Conservation (phyloP, 2,888 invertebrate genomes). For the Scaptomyza polygonia region DNA sequence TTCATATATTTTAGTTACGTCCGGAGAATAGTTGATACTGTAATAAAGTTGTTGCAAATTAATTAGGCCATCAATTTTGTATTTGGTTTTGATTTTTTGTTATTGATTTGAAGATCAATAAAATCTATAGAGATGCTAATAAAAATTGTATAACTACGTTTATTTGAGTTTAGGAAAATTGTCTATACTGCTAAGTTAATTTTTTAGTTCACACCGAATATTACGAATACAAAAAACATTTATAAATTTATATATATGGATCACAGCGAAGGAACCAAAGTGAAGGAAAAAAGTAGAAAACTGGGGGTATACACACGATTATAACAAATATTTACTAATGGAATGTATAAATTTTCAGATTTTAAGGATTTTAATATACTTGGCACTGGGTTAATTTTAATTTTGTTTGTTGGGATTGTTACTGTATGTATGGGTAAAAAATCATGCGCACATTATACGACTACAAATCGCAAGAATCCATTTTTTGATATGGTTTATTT, state of each 20-base stretch:
- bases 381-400: slow-evolving; percentile 39
- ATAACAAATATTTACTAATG: slow-evolving; percentile 42
- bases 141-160: slow-evolving; percentile 30
- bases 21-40: slow-evolving; percentile 89
- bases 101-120: slow-evolving; percentile 45
- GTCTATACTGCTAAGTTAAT: slow-evolving; percentile 23
- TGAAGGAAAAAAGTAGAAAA: slow-evolving; percentile 23
- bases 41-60: slow-evolving; percentile 85
- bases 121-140: slow-evolving; percentile 41
- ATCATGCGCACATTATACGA: slow-evolving; percentile 57
- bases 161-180: slow-evolving; percentile 15
- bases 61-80: slow-evolving; percentile 73
- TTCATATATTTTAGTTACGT: slow-evolving; percentile 85
- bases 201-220: slow-evolving; percentile 45
- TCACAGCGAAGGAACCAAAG: slow-evolving; percentile 27
- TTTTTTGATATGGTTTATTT: slow-evolving; percentile 12
- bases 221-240: slow-evolving; percentile 38
- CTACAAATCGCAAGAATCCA: slow-evolving; percentile 41
- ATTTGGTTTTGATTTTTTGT: slow-evolving; percentile 33
- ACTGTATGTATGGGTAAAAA: slow-evolving; percentile 41
- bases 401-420: slow-evolving; percentile 14
- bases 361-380: slow-evolving; percentile 38
- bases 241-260: slow-evolving; percentile 25
- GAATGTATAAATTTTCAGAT: background rate
- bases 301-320: slow-evolving; percentile 34